Conservation (phyloP, 1,140 invertebrate species). For the Rhizoglyphus robini region DNA sequence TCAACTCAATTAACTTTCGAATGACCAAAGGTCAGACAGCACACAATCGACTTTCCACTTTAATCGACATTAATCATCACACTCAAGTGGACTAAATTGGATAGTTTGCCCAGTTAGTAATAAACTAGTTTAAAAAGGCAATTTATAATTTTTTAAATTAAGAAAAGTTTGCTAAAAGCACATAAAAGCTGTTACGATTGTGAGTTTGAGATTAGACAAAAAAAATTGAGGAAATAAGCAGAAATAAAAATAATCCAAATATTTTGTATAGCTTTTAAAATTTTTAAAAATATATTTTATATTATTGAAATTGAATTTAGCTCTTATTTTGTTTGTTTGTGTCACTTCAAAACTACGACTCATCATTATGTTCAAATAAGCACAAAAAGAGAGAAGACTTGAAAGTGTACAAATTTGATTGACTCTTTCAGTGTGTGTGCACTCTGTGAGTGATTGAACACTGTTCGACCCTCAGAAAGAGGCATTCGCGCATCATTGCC, state of each 20-base stretch:
- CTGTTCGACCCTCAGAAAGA: neutral
- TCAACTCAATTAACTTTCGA: neutral
- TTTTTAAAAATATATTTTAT: neutral
- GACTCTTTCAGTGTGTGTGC: too few relatives aligned
- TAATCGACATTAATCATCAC: neutral
- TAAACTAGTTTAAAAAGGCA: neutral
- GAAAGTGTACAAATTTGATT: too few relatives aligned
- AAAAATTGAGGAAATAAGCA: too few relatives aligned
- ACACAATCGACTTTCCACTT: neutral
- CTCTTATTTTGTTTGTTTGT: neutral
- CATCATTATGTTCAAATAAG: neutral
- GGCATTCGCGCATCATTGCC: slow-evolving; percentile 7
- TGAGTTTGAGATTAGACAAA: neutral
- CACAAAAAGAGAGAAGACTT: neutral
- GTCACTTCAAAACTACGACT: neutral
- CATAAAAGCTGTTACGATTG: neutral
- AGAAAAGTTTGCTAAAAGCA: neutral
- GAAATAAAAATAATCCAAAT: too few relatives aligned
- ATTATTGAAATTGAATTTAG: neutral
- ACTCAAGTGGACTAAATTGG: neutral
- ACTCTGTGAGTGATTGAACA: slow-evolving; percentile 7
- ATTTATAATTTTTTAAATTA: neutral
- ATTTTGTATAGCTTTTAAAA: neutral
- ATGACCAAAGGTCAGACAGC: too few relatives aligned
- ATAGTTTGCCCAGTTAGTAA: neutral